Evolutionary conservation across 2,797 vertebrate genomes (phyloP).

Genomic region (Sorex maritimensis): DNA sequence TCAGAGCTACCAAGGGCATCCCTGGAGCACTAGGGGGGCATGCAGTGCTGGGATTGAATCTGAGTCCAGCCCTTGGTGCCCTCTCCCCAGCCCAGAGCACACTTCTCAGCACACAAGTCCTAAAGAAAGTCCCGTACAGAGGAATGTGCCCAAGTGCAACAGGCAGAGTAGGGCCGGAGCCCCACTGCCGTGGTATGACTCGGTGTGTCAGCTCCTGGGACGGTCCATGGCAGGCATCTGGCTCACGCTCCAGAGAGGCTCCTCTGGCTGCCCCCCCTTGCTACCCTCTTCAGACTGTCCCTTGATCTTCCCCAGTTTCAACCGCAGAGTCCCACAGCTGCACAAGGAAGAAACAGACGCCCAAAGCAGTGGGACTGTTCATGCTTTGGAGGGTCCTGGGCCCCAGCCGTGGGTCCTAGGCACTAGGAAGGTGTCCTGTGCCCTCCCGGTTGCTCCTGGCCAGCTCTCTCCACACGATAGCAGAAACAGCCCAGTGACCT

Average conservation of each 20-base stretch:
- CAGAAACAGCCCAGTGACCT: too few relatives aligned
- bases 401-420: background rate
- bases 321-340: background rate
- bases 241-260: too few relatives aligned
- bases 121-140: slow-evolving; percentile 39
- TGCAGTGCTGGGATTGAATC: too few relatives aligned
- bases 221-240: too few relatives aligned
- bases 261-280: too few relatives aligned
- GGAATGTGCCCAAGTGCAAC: background rate
- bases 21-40: too few relatives aligned
- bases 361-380: background rate
- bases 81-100: too few relatives aligned
- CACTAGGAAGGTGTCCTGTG: background rate
- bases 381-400: background rate
- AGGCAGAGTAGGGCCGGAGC: background rate
- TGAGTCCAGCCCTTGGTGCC: too few relatives aligned
- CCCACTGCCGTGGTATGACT: too few relatives aligned
- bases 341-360: background rate
- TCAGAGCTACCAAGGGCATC: too few relatives aligned
- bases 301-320: background rate
- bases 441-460: background rate
- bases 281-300: background rate
- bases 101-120: background rate
- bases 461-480: background rate
- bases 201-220: too few relatives aligned